Percentiles rank a stretch among this genome's conserved stretches.
Conservation (phyloP, 2,888 invertebrate genomes). For the Melinaea menophilus region DNA sequence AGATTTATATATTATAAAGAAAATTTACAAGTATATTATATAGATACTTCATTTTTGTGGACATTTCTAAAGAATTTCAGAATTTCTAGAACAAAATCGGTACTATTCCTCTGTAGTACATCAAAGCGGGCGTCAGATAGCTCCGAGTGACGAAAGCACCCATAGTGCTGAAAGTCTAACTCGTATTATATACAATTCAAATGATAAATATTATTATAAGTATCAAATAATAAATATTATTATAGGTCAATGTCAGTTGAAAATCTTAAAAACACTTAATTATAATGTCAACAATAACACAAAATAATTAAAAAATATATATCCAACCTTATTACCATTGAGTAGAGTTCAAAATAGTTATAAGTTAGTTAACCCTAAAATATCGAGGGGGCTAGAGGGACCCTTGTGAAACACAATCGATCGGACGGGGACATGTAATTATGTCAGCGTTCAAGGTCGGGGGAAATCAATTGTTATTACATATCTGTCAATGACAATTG, state of each 20-base stretch:
- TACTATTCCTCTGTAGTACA: too few relatives aligned
- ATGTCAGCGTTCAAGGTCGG: constrained; percentile 67
- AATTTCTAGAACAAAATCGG: too few relatives aligned
- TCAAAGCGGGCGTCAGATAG: too few relatives aligned
- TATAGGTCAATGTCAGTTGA: constrained; percentile 2
- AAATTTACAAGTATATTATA: too few relatives aligned
- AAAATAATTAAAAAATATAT: not conserved
- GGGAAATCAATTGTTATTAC: constrained; percentile 33
- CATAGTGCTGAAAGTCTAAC: not conserved
- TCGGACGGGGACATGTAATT: constrained; percentile 62
- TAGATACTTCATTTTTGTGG: too few relatives aligned
- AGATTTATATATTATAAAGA: too few relatives aligned
- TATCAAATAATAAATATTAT: not conserved
- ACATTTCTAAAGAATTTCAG: too few relatives aligned
- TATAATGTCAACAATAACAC: not conserved
- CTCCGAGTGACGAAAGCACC: too few relatives aligned
- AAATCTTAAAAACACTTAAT: not conserved
- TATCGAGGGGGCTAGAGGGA: constrained; percentile 44
- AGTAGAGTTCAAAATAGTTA: constrained; percentile 17
- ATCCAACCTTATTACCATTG: not conserved
- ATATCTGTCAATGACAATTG: constrained; percentile 19
- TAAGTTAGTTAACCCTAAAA: constrained; percentile 43
- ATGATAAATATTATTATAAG: not conserved
- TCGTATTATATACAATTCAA: not conserved
- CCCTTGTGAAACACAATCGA: constrained; percentile 65